Base-by-base conservation (phyloP, 2,888 invertebrate genomes). In the Carcina quercana region DNA sequence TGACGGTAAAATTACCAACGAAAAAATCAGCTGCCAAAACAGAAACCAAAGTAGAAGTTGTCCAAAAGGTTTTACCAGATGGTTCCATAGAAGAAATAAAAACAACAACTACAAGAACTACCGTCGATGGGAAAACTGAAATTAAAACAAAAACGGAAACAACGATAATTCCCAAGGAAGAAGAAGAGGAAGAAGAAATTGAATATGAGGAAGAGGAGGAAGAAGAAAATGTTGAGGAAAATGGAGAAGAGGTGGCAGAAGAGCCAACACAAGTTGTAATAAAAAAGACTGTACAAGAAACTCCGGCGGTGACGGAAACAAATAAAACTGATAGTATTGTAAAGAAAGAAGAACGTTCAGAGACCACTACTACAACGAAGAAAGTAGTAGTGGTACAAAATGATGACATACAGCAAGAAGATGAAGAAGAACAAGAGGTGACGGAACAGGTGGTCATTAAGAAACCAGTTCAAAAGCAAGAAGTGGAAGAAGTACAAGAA, bases 61-160 rank as follows among this genome's bases (percentile, higher is more conserved):
- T 61, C 2, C 71, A 68, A 42, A 79, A 68, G 47, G 52, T 58
- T 44, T 55, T 79, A 39, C 70, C 82, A 0, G 78, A 83, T 57
- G 83, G 82, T 1, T 59, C 66, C 14, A 42, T 69, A 11, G 70
- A 82, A 48, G 83, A 83, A 63, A 51, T 68, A 2, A 82, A 75
- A 57, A 80, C 67, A 13, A 83, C 83, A 6, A 83, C 63, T 24
- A 83, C 80, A 21, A 80, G 60, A 54, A 82, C 79, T 2, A 83
- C 75, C 4, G 57, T 72, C 30, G 76, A 83, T 42, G 83, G 83
- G 8, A 79, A 63, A 47, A 79, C 76, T 15, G 74, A 78, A 55
- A 79, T 74, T 10, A 63, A 59, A 45, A 80, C 79, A 5, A 72
- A 70, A 59, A 82, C 70, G 10, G 76, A 82, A 50, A 82, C 73